These are phyloP conservation scores for silkworm (Bombyx mori) DNA, from an alignment of 1,140 invertebrate genomes.

Conservation along the genomic window ASM3026992v2 NC_085131.1:6627501-6628000, in stretches of 20 bases:
- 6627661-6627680: too few relatives aligned
- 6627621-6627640: too few relatives aligned
- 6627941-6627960: conserved; percentile 84
- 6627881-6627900: conserved; percentile 95
- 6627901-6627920: conserved; percentile 91
- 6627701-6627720: too few relatives aligned
- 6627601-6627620: too few relatives aligned
- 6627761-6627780: too few relatives aligned
- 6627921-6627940: conserved; percentile 83
- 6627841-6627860: conserved; percentile 95
- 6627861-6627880: conserved; percentile 90
- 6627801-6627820: conserved; percentile 1
- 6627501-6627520: too few relatives aligned
- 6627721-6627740: too few relatives aligned
- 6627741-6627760: neutral
- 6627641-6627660: too few relatives aligned
- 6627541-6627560: too few relatives aligned
- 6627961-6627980: conserved; percentile 81
- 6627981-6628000: conserved; percentile 83
- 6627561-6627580: too few relatives aligned
- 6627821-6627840: conserved; percentile 95
- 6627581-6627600: too few relatives aligned
- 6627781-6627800: neutral
- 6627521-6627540: too few relatives aligned
- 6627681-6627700: neutral